Base-by-base conservation (phyloP, 2,888 invertebrate species). In the Cecidostiba fungosa region DNA sequence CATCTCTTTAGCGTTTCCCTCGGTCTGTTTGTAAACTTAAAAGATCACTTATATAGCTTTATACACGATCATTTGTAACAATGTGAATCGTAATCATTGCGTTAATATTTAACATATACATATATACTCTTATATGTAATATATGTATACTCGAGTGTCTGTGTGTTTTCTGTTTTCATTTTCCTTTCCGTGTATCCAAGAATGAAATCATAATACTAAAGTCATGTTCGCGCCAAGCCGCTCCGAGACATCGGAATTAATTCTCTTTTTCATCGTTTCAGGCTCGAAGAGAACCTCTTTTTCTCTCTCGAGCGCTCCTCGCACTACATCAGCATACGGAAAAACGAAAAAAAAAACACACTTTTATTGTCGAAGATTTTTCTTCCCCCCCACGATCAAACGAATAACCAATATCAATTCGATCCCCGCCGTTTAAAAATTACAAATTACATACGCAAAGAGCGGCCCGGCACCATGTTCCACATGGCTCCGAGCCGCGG, bases 21-120 rank as follows among this genome's bases (percentile, higher is more conserved):
- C 91, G 90, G 90, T 92, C 80, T 85, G 87, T 87, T 85, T 85
- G 91, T 91, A 92, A 93, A 93, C 92, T 92, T 92, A 92, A 92
- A 87, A 91, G 92, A 93, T 92, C 93, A 92, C 92, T 92, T 92
- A 91, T 91, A 91, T 92, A 93, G 92, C 93, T 93, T 93, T 93
- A 93, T 93, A 93, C 93, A 93, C 90, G 92, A 91, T 92, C 91
- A 91, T 92, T 92, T 90, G 91, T 92, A 93, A 93, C 93, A 93
- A 93, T 92, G 91, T 92, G 90, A 92, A 92, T 93, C 89, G 91
- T 93, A 93, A 93, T 91, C 92, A 93, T 93, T 92, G 92, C 92
- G 88, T 92, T 92, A 92, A 92, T 93, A 92, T 93, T 92, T 92
- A 93, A 93, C 93, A 93, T 93, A 92, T 91, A 93, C 92, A 92